Conservation (phyloP, 2,888 invertebrate species). For the Incurvaria masculella region DNA sequence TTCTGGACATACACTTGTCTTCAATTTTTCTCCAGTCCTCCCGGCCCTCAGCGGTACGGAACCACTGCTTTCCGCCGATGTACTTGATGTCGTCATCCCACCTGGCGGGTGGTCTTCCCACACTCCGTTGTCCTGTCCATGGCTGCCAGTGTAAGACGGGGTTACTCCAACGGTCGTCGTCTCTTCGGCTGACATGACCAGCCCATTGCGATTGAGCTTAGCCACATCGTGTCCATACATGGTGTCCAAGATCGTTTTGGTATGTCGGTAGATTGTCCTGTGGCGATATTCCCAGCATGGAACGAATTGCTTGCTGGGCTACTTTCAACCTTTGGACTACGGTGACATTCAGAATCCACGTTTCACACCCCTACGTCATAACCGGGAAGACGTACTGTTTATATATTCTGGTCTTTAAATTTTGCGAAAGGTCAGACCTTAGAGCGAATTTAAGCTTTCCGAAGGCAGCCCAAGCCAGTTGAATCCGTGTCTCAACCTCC, state of each 20-base stretch:
- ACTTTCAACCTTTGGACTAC: conserved; percentile 7
- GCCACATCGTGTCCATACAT: background rate
- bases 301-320: conserved; percentile 11
- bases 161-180: background rate
- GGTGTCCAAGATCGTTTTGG: background rate
- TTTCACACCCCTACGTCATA: conserved; percentile 14
- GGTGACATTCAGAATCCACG: conserved; percentile 11
- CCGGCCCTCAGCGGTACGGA: background rate
- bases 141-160: background rate
- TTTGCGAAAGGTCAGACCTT: no score
- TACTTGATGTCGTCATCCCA: background rate
- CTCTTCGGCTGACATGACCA: background rate
- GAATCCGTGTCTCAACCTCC: conserved; percentile 14
- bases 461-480: no score
- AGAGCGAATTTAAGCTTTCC: no score
- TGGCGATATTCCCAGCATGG: conserved; percentile 10
- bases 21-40: background rate
- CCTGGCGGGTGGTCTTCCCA: background rate
- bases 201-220: background rate
- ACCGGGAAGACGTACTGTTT: conserved; percentile 13
- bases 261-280: conserved; percentile 1
- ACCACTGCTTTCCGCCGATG: background rate
- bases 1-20: background rate
- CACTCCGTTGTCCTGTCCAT: background rate
- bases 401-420: background rate